phyloP scores from a whole-genome alignment of 2,113 vertebrate genomes.

The Lepus timidus region DNA sequence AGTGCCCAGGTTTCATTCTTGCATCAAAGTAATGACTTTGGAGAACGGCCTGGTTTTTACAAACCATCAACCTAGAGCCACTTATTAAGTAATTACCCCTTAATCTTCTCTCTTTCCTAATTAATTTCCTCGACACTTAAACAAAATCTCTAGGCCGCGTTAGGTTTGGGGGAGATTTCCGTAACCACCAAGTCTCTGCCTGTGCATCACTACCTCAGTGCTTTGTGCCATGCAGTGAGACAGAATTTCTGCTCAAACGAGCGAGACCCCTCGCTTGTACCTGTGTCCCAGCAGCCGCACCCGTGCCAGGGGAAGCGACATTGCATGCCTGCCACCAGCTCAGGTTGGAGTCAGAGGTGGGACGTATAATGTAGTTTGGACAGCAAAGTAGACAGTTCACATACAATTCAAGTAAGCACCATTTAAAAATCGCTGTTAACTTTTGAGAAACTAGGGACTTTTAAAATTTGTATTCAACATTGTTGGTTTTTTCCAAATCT shows the following conservation, averaged over 20 bases:
- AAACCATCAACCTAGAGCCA: neutral
- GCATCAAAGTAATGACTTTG: neutral
- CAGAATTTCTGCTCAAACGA: neutral
- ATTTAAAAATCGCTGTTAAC: neutral
- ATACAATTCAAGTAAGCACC: slow-evolving; percentile 41
- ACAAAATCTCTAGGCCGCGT: neutral
- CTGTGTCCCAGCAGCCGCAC: neutral
- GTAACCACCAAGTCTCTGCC: neutral
- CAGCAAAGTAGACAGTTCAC: neutral
- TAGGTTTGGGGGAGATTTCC: neutral
- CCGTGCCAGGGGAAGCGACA: neutral
- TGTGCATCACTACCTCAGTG: neutral
- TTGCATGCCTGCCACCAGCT: neutral
- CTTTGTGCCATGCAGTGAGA: neutral
- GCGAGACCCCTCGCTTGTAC: neutral
- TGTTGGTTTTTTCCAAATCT: neutral
- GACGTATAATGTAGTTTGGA: neutral
- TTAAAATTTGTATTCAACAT: neutral
- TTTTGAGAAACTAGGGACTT: neutral
- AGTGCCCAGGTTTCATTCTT: neutral
- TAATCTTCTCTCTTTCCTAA: neutral
- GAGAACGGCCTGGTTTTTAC: neutral
- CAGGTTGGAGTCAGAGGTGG: neutral
- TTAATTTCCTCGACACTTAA: slow-evolving; percentile 14
- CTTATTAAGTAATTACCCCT: neutral